Conservation (phyloP, 2,888 invertebrate species). For the Polyommatus icarus region DNA sequence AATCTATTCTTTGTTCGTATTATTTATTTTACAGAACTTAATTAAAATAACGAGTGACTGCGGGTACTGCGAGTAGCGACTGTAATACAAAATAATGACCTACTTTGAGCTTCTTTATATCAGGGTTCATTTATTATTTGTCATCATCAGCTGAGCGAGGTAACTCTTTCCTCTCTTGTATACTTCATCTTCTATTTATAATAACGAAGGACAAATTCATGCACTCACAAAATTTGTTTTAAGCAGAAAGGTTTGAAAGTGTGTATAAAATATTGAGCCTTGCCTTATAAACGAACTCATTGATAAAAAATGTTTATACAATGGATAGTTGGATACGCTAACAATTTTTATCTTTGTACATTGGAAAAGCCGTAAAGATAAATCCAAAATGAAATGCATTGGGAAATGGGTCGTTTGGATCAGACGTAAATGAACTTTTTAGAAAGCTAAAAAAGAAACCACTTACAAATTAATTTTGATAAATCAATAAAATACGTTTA, state of each 20-base stretch:
- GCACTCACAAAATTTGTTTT: not conserved
- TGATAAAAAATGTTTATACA: not conserved
- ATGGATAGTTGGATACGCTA: not conserved
- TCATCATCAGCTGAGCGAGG: not conserved
- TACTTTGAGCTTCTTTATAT: conserved; percentile 9
- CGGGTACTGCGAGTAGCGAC: not conserved
- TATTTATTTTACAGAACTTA: conserved; percentile 22
- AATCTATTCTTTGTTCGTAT: conserved; percentile 22
- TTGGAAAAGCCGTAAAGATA: not conserved
- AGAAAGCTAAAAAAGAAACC: too few relatives aligned
- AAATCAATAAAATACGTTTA: too few relatives aligned
- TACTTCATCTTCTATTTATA: not conserved
- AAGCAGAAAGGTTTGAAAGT: not conserved
- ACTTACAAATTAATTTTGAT: too few relatives aligned
- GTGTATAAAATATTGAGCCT: not conserved
- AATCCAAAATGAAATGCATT: not conserved
- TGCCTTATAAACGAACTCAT: not conserved
- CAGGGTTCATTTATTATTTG: not conserved
- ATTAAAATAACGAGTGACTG: conserved; percentile 25
- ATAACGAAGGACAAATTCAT: not conserved
- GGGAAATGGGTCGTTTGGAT: too few relatives aligned
- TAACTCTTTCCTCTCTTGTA: not conserved
- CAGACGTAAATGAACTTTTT: not conserved
- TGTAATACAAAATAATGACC: conserved; percentile 24
- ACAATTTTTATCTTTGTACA: not conserved